phyloP scores from a whole-genome alignment of 2,113 vertebrate species.

The Gulo gulo region DNA sequence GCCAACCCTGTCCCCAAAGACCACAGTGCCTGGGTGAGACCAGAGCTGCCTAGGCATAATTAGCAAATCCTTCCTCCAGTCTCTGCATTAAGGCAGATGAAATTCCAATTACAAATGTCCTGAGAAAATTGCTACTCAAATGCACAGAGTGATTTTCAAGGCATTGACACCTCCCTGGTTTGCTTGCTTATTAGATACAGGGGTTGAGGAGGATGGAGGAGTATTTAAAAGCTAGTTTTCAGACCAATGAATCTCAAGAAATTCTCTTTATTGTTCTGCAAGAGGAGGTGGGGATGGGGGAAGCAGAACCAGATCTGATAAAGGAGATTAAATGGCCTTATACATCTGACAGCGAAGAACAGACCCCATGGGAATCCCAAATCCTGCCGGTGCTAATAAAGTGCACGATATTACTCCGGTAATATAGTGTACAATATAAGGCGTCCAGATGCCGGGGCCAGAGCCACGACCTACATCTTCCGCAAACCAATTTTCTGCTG shows the following conservation, averaged over 20 bases:
- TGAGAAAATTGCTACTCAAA: background rate
- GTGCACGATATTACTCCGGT: constrained; percentile 57
- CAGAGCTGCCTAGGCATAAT: background rate
- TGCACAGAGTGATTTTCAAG: constrained; percentile 7
- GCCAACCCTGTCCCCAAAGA: background rate
- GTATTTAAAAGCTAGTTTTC: constrained; percentile 60
- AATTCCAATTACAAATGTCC: constrained; percentile 44
- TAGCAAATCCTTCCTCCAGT: background rate
- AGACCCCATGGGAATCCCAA: constrained; percentile 80
- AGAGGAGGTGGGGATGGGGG: constrained; percentile 19
- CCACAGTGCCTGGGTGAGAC: background rate
- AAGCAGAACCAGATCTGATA: constrained; percentile 79
- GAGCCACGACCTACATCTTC: constrained; percentile 83
- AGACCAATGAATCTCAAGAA: constrained; percentile 63
- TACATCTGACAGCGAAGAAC: constrained; percentile 82
- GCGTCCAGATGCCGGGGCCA: constrained; percentile 75
- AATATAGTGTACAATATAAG: constrained; percentile 78
- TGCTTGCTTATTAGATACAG: constrained; percentile 9
- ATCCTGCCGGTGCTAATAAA: constrained; percentile 80
- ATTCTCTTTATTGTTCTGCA: constrained; percentile 73
- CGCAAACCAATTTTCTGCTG: constrained; percentile 84
- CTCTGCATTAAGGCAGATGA: background rate
- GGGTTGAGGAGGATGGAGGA: background rate
- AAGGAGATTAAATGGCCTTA: constrained; percentile 83
- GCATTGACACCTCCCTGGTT: background rate